phyloP scores from a whole-genome alignment of 2,797 vertebrate species.

The Strix occidentalis region DNA sequence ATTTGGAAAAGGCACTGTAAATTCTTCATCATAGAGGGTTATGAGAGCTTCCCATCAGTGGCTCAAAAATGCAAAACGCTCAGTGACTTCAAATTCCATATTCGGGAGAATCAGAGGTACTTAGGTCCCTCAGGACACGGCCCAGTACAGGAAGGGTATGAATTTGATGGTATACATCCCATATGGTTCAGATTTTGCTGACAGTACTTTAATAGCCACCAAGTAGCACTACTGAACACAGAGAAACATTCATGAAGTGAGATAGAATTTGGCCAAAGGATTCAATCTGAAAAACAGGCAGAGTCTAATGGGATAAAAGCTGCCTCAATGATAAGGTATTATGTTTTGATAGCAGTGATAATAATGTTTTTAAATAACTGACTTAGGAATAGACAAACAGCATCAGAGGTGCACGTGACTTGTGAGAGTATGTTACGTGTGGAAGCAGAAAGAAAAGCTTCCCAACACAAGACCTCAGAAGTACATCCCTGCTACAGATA shows the following conservation, averaged over 20 bases:
- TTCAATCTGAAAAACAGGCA: not conserved
- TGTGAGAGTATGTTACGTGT: not conserved
- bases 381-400: not conserved
- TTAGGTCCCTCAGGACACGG: not conserved
- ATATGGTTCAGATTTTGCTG: not conserved
- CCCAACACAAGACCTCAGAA: not conserved
- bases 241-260: not conserved
- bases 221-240: not conserved
- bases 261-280: not conserved
- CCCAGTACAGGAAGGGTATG: not conserved
- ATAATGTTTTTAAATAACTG: not conserved
- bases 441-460: not conserved
- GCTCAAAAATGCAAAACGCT: not conserved
- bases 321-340: not conserved
- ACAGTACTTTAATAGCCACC: not conserved
- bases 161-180: not conserved
- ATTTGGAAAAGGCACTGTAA: not conserved
- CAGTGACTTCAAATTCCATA: not conserved
- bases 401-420: not conserved
- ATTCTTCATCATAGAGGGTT: rapidly evolving
- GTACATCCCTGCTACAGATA: conserved; percentile 26
- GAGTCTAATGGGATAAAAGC: not conserved
- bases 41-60: not conserved
- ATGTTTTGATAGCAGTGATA: not conserved
- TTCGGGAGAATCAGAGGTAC: not conserved